Evolutionary conservation across 2,797 vertebrate genomes (phyloP).

Genomic region (Betta splendens): DNA sequence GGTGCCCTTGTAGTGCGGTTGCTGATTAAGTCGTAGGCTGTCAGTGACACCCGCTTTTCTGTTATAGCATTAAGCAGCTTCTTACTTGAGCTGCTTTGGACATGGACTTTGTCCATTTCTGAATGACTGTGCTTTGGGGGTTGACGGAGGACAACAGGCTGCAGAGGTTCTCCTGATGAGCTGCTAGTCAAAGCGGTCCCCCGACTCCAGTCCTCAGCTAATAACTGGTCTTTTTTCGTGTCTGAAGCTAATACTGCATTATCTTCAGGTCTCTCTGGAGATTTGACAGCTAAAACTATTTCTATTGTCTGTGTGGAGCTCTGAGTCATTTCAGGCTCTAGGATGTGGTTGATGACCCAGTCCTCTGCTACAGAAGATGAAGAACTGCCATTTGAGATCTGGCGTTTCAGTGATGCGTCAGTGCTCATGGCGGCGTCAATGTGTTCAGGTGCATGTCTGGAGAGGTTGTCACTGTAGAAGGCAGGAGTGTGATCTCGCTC

Average conservation of each 20-base stretch:
- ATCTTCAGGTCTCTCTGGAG: conserved; percentile 11
- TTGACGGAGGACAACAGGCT: conserved; percentile 85
- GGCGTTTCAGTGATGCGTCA: conserved; percentile 30
- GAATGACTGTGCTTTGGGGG: conserved; percentile 50
- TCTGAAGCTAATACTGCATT: conserved; percentile 1
- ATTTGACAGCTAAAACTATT: background rate
- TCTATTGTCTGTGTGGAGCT: conserved; percentile 30
- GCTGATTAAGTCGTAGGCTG: conserved; percentile 91
- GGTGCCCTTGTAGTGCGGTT: conserved; percentile 84
- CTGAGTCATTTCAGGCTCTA: conserved; percentile 41
- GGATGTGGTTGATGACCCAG: conserved; percentile 70
- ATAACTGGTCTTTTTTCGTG: conserved; percentile 61
- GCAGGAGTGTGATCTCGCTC: conserved; percentile 50
- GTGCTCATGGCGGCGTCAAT: background rate
- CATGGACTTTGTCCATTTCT: conserved; percentile 30
- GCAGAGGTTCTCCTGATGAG: conserved; percentile 75
- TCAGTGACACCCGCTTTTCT: conserved; percentile 85
- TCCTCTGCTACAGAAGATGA: conserved; percentile 78
- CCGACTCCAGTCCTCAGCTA: conserved; percentile 88
- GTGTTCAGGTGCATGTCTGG: conserved; percentile 3
- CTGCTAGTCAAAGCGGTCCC: conserved; percentile 82
- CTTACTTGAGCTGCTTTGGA: conserved; percentile 53
- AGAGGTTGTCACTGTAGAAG: background rate
- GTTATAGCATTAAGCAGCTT: conserved; percentile 82
- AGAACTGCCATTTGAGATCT: conserved; percentile 74